A percentile compares a stretch with the other conserved stretches of the same genome.
phyloP scores from a whole-genome alignment of 2,888 invertebrate species.

The Alviniconcha strummeri region DNA sequence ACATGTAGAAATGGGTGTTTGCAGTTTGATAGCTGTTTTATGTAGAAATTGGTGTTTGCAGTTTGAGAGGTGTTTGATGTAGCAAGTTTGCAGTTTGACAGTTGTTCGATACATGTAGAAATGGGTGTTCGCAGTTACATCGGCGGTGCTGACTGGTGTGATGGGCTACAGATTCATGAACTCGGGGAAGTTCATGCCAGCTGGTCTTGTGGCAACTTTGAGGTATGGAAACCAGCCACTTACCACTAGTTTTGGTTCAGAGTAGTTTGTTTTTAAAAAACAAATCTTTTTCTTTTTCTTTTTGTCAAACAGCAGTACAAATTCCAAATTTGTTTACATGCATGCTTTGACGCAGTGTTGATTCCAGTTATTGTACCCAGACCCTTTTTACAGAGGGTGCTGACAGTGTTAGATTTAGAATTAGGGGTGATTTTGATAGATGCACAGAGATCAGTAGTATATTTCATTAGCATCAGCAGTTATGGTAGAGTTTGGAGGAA shows the following conservation, averaged over 20 bases:
- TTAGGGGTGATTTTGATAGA: neutral
- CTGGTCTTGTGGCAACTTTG: conserved; percentile 83
- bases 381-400: neutral
- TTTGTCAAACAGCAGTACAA: neutral
- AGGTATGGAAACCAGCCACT: conserved; percentile 53
- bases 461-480: neutral
- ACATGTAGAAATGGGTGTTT: too few relatives aligned
- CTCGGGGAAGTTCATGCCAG: conserved; percentile 95
- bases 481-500: neutral
- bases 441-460: neutral
- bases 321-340: neutral
- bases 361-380: neutral
- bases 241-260: neutral
- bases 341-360: neutral
- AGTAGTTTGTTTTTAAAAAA: neutral
- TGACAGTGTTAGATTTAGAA: neutral
- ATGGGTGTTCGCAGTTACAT: conserved; percentile 50
- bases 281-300: neutral
- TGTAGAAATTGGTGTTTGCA: too few relatives aligned
- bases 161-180: conserved; percentile 92
- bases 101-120: too few relatives aligned
- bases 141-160: conserved; percentile 84
- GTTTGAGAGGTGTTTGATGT: too few relatives aligned
- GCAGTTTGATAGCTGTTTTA: too few relatives aligned
- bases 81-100: too few relatives aligned